Evolutionary conservation across 2,113 vertebrate species (phyloP).

Genomic region (Leptosomus discolor): DNA sequence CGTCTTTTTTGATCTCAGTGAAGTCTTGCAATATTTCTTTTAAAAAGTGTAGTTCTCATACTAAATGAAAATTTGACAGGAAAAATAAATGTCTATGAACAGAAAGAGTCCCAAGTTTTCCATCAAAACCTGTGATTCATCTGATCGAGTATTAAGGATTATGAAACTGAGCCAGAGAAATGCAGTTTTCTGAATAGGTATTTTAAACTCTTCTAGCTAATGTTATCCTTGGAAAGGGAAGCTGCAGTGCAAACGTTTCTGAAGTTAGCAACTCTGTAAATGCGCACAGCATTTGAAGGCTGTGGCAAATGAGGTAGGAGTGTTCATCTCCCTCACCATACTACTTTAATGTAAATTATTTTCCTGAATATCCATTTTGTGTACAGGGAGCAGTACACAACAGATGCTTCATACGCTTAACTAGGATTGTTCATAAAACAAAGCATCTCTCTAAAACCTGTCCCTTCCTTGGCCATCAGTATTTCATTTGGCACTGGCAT

Average conservation of each 20-base stretch:
- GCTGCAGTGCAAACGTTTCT: not conserved
- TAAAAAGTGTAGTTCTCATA: not conserved
- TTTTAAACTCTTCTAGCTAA: not conserved
- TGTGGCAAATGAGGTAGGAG: conserved; percentile 17
- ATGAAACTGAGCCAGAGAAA: not conserved
- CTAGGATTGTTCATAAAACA: not conserved
- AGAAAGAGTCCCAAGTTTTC: not conserved
- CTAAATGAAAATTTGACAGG: not conserved
- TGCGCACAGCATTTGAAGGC: not conserved
- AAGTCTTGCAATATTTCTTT: not conserved
- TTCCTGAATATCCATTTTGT: not conserved
- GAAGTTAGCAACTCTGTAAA: not conserved
- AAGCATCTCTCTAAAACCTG: not conserved
- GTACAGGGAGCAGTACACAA: not conserved
- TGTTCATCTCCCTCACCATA: not conserved
- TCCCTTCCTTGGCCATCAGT: not conserved
- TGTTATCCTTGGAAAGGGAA: not conserved
- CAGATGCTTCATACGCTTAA: not conserved
- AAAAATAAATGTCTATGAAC: not conserved
- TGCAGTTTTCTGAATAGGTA: not conserved
- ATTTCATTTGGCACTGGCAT: not conserved
- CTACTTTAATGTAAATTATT: not conserved
- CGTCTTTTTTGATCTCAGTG: not conserved
- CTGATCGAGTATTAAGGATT: not conserved
- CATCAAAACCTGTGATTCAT: not conserved